Evolutionary conservation across 2,888 invertebrate species (phyloP).

Genomic region (Helicoverpa assulta): DNA sequence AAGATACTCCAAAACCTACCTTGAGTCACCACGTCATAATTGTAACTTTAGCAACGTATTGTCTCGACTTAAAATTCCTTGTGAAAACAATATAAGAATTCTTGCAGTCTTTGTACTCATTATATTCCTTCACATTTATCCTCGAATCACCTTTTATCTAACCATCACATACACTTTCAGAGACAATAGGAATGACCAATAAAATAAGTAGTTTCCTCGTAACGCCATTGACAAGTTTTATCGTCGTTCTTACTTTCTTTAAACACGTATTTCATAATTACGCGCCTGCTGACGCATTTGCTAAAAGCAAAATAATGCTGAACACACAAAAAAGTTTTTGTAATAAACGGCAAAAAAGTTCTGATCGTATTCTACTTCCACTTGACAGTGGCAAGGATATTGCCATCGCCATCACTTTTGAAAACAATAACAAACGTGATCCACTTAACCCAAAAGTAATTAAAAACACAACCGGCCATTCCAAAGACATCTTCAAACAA

Average conservation of each 20-base stretch:
- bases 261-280: constrained; percentile 52
- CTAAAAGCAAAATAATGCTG: too few relatives aligned
- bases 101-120: constrained; percentile 27
- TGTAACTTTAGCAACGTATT: constrained; percentile 12
- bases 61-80: constrained; percentile 4
- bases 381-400: not conserved
- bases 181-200: constrained; percentile 49
- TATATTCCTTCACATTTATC: constrained; percentile 24
- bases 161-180: constrained; percentile 25
- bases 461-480: constrained; percentile 9
- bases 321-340: too few relatives aligned
- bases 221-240: constrained; percentile 42
- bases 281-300: constrained; percentile 62
- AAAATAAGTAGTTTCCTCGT: constrained; percentile 51
- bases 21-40: not conserved
- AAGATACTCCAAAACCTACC: not conserved
- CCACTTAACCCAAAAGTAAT: constrained; percentile 17
- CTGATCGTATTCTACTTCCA: too few relatives aligned
- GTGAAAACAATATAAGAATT: constrained; percentile 17
- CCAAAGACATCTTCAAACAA: constrained; percentile 15
- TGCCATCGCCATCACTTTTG: not conserved
- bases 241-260: constrained; percentile 53
- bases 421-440: constrained; percentile 17
- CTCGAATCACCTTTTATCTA: constrained; percentile 28
- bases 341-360: too few relatives aligned